Evolutionary conservation across 2,888 invertebrate species (phyloP).

Genomic region (Tenthredo livida): DNA sequence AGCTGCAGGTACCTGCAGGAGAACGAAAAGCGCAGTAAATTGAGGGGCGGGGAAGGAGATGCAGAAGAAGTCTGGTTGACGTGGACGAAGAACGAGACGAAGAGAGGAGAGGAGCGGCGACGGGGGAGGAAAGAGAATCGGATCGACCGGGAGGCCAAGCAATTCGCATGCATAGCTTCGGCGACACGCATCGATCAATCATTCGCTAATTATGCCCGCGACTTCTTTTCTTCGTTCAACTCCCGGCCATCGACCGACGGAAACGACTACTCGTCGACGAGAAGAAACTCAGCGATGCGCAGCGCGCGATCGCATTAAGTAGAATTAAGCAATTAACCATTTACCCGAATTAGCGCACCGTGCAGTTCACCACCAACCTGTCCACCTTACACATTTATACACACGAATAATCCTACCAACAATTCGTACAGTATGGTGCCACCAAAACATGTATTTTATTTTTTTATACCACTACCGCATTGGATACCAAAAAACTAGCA

Average conservation of each 20-base stretch:
- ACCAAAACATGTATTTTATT: neutral
- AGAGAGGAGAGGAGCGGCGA: conserved; percentile 55
- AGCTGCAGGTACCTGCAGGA: conserved; percentile 13
- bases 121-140: conserved; percentile 55
- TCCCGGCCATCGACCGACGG: conserved; percentile 68
- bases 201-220: conserved; percentile 76
- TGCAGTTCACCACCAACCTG: conserved; percentile 53
- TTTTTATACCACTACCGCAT: neutral
- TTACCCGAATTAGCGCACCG: conserved; percentile 74
- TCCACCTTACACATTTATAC: neutral
- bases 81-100: conserved; percentile 43
- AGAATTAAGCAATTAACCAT: conserved; percentile 76
- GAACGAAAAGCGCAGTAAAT: conserved; percentile 44
- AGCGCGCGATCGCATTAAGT: conserved; percentile 70
- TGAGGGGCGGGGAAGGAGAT: conserved; percentile 39
- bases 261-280: conserved; percentile 55
- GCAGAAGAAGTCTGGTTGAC: conserved; percentile 45
- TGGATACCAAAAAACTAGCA: neutral
- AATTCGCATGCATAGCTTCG: conserved; percentile 74
- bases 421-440: neutral
- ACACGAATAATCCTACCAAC: neutral
- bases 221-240: conserved; percentile 74
- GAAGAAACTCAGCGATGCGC: conserved; percentile 56
- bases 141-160: conserved; percentile 59
- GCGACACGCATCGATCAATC: conserved; percentile 77